Evolutionary conservation across 2,797 vertebrate genomes (phyloP).

Genomic region (Poeciliopsis gracilis): DNA sequence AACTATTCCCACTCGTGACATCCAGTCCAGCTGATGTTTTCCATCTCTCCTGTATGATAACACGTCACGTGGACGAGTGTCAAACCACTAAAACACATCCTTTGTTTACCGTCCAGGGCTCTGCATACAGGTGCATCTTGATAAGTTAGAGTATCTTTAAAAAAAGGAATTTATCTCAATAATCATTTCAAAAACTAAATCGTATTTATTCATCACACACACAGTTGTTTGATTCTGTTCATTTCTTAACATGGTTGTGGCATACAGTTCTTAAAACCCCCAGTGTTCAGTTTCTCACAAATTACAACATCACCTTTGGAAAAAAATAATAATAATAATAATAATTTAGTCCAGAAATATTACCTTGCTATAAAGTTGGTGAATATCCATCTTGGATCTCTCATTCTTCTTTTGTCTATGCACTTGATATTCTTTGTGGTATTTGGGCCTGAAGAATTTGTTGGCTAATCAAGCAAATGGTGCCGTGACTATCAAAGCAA

Average conservation of each 20-base stretch:
- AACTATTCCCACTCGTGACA: conserved; percentile 54
- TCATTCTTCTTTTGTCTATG: not conserved
- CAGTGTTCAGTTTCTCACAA: not conserved
- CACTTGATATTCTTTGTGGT: not conserved
- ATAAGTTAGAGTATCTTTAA: not conserved
- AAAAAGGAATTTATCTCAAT: not conserved
- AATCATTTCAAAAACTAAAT: not conserved
- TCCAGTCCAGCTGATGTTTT: conserved; percentile 53
- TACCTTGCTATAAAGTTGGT: not conserved
- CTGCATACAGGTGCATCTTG: conserved; percentile 60
- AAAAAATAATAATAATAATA: not conserved
- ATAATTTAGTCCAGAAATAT: not conserved
- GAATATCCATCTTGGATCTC: not conserved
- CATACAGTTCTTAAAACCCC: not conserved
- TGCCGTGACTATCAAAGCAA: not conserved
- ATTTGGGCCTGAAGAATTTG: not conserved
- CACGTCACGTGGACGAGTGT: conserved; percentile 38
- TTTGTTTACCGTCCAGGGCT: conserved; percentile 49
- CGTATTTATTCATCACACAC: not conserved
- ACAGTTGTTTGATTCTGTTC: not conserved
- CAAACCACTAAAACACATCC: conserved; percentile 52
- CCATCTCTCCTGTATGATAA: conserved; percentile 37
- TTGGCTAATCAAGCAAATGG: not conserved
- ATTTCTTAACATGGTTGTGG: not conserved
- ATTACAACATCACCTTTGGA: not conserved